Base-by-base conservation (phyloP, 2,797 vertebrate genomes). In the Hypotaenidia philippensis region DNA sequence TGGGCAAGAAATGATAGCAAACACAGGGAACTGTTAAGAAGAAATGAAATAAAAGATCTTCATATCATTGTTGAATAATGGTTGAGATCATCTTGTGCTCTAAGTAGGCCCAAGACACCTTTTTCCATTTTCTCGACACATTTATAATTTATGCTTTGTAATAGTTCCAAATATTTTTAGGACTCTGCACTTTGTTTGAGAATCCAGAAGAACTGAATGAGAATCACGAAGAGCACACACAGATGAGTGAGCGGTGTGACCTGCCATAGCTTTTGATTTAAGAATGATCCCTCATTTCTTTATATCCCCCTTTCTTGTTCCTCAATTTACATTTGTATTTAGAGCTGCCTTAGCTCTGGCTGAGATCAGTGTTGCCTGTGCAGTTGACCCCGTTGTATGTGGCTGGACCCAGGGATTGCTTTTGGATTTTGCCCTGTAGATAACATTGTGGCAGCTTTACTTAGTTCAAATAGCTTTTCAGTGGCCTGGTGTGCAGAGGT, bases 1-100 rank as follows among this genome's bases (percentile, higher is more conserved):
- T 97, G 98, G 97, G 97, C 97, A 98, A 97, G 98, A 98, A 98
- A 98, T 98, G 98, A 98, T 98, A 98, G 98, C 98, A 99, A 99
- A 99, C 99, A 98, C 97, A 97, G 97, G 97, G 98, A 98, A 98
- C 97, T 92, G 97, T 97, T 97, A 97, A 97, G 96, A 97, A 98
- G 97, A 98, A 97, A 98, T 98, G 98, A 98, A 98, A 98, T 97
- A 97, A 97, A 98, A 98, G 97, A 98, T 97, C 97, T 98, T 97
- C 97, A 97, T 98, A 98, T 97, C 97, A 93, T 93, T 97, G 97
- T 97, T 98, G 98, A 98, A 98, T 98, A 98, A 98, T 97, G 97
- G 97, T 91, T 65, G 94, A 97, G 97, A 98, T 98, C 97, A 97
- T 98, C 97, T 95, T 97, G 96, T 96, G 94, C 96, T 96, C 95